These are phyloP conservation scores for Hoplostethus atlanticus DNA, from an alignment of 2,797 vertebrate genomes.

Conservation along the genomic window DNA sequence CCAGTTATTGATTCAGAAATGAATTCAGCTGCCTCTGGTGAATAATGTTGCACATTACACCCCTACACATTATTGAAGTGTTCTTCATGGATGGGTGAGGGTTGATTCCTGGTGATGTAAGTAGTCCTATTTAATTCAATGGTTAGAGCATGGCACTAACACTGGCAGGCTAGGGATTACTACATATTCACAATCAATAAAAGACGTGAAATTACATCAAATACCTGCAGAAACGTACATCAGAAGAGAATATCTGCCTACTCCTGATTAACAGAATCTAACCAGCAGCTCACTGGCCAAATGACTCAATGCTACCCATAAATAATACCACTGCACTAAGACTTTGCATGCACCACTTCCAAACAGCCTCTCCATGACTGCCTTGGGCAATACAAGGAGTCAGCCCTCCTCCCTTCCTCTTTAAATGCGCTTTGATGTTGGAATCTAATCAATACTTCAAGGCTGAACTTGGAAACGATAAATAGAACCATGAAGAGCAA, in stretches of 20 bases:
- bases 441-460: conserved; percentile 81
- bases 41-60: conserved; percentile 60
- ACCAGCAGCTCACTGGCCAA: conserved; percentile 60
- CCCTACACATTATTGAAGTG: conserved; percentile 62
- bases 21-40: conserved; percentile 70
- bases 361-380: conserved; percentile 67
- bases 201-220: conserved; percentile 36
- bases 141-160: conserved; percentile 51
- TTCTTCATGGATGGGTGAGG: conserved; percentile 58
- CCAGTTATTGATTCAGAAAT: conserved; percentile 77
- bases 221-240: conserved; percentile 43
- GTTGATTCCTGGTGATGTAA: conserved; percentile 65
- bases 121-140: conserved; percentile 47
- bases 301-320: conserved; percentile 69
- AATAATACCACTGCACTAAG: conserved; percentile 66
- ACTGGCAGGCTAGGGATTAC: conserved; percentile 27
- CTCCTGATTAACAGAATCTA: conserved; percentile 44
- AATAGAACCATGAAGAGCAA: conserved; percentile 69
- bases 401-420: conserved; percentile 70
- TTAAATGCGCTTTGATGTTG: conserved; percentile 80
- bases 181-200: conserved; percentile 25
- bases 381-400: conserved; percentile 72
- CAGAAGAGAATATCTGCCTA: conserved; percentile 22
- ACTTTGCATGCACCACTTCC: conserved; percentile 73
- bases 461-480: conserved; percentile 78